These are phyloP conservation scores for Eulithis testata DNA, from an alignment of 2,888 invertebrate genomes.

Conservation along the genomic window DNA sequence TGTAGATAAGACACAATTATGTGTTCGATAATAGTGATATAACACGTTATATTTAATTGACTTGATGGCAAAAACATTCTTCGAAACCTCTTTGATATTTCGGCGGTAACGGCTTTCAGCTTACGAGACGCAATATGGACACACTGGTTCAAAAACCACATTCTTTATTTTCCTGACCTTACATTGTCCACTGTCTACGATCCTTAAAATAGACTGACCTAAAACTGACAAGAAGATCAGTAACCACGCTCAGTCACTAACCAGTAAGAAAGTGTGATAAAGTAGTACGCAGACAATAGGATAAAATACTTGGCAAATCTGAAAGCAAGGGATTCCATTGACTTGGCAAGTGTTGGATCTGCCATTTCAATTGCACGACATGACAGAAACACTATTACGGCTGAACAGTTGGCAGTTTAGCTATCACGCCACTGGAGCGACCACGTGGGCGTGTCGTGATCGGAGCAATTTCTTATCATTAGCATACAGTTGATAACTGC, in stretches of 20 bases:
- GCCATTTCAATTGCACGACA: neutral
- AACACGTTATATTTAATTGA: neutral
- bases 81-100: too few relatives aligned
- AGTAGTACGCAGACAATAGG: neutral
- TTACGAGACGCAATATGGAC: too few relatives aligned
- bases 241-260: neutral
- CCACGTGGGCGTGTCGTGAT: constrained; percentile 70
- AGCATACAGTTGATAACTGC: constrained; percentile 68
- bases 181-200: too few relatives aligned
- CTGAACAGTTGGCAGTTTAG: constrained; percentile 3
- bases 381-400: neutral
- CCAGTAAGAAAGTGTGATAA: neutral
- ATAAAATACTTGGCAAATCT: neutral
- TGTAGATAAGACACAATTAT: neutral
- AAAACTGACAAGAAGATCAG: neutral
- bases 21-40: neutral
- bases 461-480: constrained; percentile 69
- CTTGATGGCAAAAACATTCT: too few relatives aligned
- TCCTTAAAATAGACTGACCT: neutral
- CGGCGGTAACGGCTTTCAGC: too few relatives aligned
- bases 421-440: constrained; percentile 51
- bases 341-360: neutral
- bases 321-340: neutral
- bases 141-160: too few relatives aligned
- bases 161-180: too few relatives aligned